Base-by-base conservation (phyloP, 2,888 invertebrate species). In the Cacoxenus indagator region DNA sequence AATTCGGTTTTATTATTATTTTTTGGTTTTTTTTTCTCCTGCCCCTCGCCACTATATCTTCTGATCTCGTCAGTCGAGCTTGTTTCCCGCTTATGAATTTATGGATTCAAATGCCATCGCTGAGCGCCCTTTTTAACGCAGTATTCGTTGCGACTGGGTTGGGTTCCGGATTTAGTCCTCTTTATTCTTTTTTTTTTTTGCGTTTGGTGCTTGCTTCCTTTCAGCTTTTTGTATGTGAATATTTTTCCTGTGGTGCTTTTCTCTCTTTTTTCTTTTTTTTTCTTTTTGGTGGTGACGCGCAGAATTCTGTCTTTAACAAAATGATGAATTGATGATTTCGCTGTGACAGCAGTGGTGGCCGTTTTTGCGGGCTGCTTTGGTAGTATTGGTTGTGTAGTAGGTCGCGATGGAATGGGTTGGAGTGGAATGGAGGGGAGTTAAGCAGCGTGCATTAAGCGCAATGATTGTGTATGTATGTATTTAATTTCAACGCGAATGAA, bases 1-100 rank as follows among this genome's bases (percentile, higher is more conserved):
- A 68, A 75, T 76, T 75, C 71, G 71, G 70, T 75, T 55, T 72
- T 75, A 75, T 75, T 76, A 75, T 76, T 76, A 73, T 70, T 73
- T 72, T 76, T 75, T 64, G 69, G 64, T 72, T 67, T 65, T 67
- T 68, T 67, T 27, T 65, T 37, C 22, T 6, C 31, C 22, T 26
- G 29, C 9, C 27, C 46, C 31, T 27, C 22, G 9, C 17, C 22
- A 1, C 17, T 19, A 9, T 9, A 19, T 9, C 22, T 19, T 22
- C 51, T 51, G 51, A 22, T 22, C 2, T 51, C 51, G 37, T 5
- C 22, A 22, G 51, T 22, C 11, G 51, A 24, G 45, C 43, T 64
- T 64, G 29, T 48, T 54, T 27, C 65, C 67, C 45, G 70, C 59
- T 75, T 75, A 73, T 75, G 69, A 75, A 73, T 76, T 75, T 71